Percentiles rank a stretch among this genome's conserved stretches.
phyloP scores from a whole-genome alignment of 2,888 invertebrate genomes.

The Ferrisia virgata region DNA sequence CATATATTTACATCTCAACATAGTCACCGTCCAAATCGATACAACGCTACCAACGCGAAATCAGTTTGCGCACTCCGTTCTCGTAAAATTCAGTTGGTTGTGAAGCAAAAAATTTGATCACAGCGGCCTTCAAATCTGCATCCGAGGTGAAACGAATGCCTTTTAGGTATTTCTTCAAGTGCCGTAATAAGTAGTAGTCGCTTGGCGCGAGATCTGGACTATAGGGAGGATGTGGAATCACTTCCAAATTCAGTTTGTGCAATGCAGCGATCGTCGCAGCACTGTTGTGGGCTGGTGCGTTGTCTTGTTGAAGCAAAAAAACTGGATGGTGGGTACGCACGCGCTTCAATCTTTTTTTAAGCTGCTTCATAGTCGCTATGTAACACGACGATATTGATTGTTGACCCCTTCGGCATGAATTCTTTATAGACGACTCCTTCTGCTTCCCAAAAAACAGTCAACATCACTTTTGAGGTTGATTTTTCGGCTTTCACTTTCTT shows the following conservation, averaged over 20 bases:
- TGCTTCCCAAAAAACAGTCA: no score
- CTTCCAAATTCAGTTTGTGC: constrained; percentile 23
- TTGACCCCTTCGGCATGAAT: no score
- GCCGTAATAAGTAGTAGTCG: constrained; percentile 39
- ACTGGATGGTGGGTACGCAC: background rate
- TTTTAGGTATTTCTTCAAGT: constrained; percentile 18
- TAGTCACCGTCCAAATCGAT: constrained; percentile 37
- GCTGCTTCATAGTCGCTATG: no score
- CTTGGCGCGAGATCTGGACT: constrained; percentile 40
- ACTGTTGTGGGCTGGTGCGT: constrained; percentile 21
- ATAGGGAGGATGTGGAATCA: constrained; percentile 23
- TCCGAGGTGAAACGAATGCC: constrained; percentile 34
- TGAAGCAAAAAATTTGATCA: constrained; percentile 28
- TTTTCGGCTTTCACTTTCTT: no score
- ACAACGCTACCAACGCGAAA: constrained; percentile 33
- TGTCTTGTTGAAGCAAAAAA: constrained; percentile 31
- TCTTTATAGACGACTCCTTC: no score
- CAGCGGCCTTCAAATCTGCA: background rate
- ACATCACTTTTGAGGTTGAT: no score
- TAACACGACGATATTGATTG: no score
- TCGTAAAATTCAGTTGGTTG: constrained; percentile 13
- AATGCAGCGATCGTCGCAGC: background rate
- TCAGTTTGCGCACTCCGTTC: constrained; percentile 27
- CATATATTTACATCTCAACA: constrained; percentile 33
- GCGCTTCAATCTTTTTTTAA: no score